Evolutionary conservation across 1,140 invertebrate genomes (phyloP), one percentile per base, ranked within the genome.

Genomic region (Meloidogyne chitwoodi): DNA sequence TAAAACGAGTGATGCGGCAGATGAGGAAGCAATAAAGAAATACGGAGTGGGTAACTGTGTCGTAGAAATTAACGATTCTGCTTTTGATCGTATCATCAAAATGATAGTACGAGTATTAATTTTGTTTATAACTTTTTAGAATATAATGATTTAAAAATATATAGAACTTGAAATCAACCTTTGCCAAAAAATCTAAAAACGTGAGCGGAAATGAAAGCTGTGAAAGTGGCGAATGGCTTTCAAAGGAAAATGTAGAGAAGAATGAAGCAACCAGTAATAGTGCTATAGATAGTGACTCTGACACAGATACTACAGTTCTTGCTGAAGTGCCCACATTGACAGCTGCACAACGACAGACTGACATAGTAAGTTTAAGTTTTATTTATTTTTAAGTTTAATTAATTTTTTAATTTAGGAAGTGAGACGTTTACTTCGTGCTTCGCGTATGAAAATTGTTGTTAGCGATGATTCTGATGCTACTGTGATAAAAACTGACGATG

Each of bases 1-100:
- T 6, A 14, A 56, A n/a, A n/a, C n/a, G 19, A 56, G 6, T 0
- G n/a, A 56, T 6, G 19, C 48, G 48, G 12, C 12, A n/a, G 68
- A 70, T 41, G 68, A 70, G 5, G 68, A 70, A 61, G 68, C 68
- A 38, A 70, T 56, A 29, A 26, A 29, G 68, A 44, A 70, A 19
- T 70, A 27, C n/a, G 68, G 68, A 41, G 24, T 70, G 12, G 48
- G 48, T 19, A 56, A 56, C 6, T 56, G 48, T n/a, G 48, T n/a
- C 4, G 48, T 56, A 8, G 19, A n/a, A 22, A 56, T 56, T 56
- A 56, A 56, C 19, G n/a, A 56, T 14, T 56, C 48, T 56, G 48
- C n/a, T 56, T 56, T 56, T 56, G 48, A 56, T n/a, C 48, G 48
- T 19, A 19, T 56, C 48, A n/a, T n/a, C 19, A 56, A 56, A 56